Evolutionary conservation across 1,140 invertebrate species (phyloP), one percentile per base, ranked within the genome.

Genomic region (Mycetomoellerius zeteki): DNA sequence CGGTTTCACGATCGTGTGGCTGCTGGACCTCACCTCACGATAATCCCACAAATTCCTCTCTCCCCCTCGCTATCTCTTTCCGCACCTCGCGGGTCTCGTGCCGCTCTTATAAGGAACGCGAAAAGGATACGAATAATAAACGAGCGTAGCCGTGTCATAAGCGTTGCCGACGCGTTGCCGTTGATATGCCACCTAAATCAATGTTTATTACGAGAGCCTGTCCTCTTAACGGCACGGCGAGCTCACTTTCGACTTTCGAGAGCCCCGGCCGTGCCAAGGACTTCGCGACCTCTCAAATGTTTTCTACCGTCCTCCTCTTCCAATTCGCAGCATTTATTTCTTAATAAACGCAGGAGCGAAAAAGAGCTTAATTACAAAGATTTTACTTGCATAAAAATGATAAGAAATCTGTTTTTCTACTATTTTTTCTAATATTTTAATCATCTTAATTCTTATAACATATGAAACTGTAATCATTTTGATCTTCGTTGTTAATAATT

Each of bases 131-230:
- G 43, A 80, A 81, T 71, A 81, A 81, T n/a, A 30, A 69, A 78
- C 76, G 65, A 89, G 71, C 81, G 62, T 81, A 80, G 86, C 76
- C 81, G 87, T 90, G 76, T 89, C 89, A 89, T 82, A 78, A 75
- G 85, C 60, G 54, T 21, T 21, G 54, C 56, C 65, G 52, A 54
- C 85, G 56, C 64, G 50, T 85, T 30, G 86, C 82, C 69, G 72
- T 86, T 89, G 90, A 90, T 91, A 87, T 58, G 78, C n/a, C 88
- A 85, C 62, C 67, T 91, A 91, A 91, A 91, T 91, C 89, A 90
- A 67, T 52, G 86, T 91, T 91, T 91, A 91, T 90, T 90, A 78
- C 81, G 58, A 60, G 72, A 37, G 37, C 62, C 67, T 72, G 67
- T 37, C 67, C 67, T 33, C 12, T 75, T 67, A 85, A 86, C 60